Evolutionary conservation across 2,888 invertebrate species (phyloP).

Genomic region (Thymelicus acteon): DNA sequence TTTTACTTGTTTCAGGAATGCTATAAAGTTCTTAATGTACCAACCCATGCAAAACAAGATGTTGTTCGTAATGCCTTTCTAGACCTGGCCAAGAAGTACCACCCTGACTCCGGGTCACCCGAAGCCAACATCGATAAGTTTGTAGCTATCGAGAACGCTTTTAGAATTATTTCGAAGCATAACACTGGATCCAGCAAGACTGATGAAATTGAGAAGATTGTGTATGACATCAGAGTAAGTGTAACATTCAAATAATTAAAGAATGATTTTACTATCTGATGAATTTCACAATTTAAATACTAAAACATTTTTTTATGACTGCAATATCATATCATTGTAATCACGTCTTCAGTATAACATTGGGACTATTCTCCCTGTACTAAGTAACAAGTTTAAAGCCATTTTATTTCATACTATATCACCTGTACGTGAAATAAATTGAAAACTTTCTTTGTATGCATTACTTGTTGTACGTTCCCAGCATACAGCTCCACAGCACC

Average conservation of each 20-base stretch:
- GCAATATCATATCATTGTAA: no score
- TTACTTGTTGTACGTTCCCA: slow-evolving; percentile 52
- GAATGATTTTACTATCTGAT: no score
- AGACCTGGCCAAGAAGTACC: slow-evolving; percentile 90
- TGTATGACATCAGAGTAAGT: slow-evolving; percentile 87
- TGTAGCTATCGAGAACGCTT: slow-evolving; percentile 90
- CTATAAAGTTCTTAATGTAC: slow-evolving; percentile 87
- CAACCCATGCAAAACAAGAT: slow-evolving; percentile 88
- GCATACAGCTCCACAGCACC: slow-evolving; percentile 95
- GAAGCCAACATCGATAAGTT: slow-evolving; percentile 91
- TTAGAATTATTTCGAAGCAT: slow-evolving; percentile 88
- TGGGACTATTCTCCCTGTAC: no score
- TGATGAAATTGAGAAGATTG: slow-evolving; percentile 83
- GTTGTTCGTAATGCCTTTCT: slow-evolving; percentile 90
- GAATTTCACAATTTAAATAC: no score
- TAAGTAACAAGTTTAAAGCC: no score
- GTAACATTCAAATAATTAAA: neutral
- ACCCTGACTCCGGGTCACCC: slow-evolving; percentile 91
- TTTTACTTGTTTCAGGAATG: slow-evolving; percentile 83
- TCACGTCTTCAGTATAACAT: no score
- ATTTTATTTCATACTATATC: no score
- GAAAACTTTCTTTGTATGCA: no score
- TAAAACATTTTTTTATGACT: no score
- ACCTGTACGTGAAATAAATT: no score
- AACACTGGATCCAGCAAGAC: slow-evolving; percentile 77